These are phyloP conservation scores for Gadopsis bispinosus DNA, from an alignment of 2,797 vertebrate genomes.

Conservation along the genomic window DNA sequence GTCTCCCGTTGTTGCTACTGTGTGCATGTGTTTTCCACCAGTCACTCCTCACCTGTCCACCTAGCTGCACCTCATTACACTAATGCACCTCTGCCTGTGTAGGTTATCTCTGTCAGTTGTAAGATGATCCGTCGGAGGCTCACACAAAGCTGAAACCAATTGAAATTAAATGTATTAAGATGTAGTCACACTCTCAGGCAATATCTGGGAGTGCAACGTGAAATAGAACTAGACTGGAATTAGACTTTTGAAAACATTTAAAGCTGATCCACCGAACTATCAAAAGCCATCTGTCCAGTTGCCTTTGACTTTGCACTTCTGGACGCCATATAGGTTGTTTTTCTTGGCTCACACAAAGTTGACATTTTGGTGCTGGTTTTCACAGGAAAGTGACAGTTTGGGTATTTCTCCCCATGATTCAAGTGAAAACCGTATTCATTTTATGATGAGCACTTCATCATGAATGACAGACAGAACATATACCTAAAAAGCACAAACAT, in stretches of 20 bases:
- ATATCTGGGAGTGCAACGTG: background rate
- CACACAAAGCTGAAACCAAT: background rate
- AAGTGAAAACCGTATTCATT: background rate
- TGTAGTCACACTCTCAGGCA: background rate
- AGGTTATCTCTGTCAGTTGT: background rate
- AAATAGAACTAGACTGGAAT: background rate
- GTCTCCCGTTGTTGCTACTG: background rate
- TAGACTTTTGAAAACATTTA: background rate
- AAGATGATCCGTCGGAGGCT: background rate
- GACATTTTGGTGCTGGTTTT: too few relatives aligned
- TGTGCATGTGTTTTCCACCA: background rate
- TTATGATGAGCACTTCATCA: background rate
- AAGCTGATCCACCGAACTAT: background rate
- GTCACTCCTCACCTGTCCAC: background rate
- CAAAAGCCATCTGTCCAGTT: background rate
- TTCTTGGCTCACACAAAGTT: background rate
- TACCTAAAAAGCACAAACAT: too few relatives aligned
- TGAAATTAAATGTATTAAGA: background rate
- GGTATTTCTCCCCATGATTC: background rate
- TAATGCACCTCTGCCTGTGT: background rate
- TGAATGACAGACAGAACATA: background rate
- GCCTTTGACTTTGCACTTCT: too few relatives aligned
- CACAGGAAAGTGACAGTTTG: too few relatives aligned
- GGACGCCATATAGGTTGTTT: background rate
- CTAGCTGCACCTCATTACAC: background rate